Evolutionary conservation across 2,797 vertebrate species (phyloP), one percentile per base, ranked within the genome.

Genomic region (Galago senegalensis): DNA sequence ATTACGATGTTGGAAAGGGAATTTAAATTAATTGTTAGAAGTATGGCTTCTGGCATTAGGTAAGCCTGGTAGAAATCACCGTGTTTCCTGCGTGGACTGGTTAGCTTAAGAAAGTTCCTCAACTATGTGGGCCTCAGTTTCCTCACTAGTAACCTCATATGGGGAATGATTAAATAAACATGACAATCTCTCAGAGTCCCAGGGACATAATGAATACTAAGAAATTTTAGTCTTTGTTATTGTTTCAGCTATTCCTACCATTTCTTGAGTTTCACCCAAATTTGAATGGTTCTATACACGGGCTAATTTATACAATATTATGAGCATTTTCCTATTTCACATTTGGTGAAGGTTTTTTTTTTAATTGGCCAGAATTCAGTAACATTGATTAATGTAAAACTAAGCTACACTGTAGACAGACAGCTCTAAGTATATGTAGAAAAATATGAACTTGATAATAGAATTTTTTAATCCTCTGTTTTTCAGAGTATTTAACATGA

Each of bases 11-110:
- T 75, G 23, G 20, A 69, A 87, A 63, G 4, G 21, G 13, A 43
- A 27, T 91, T 88, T 85, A 92, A 82, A 67, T 61, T 56, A 63
- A 58, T 49, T 49, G 34, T 58, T 80, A 58, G 63, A 92, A 84
- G 29, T 31, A 43, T 34, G 10, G 25, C 21, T 60, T 88, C 29
- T 82, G 3, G 31, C 8, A 61, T 77, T 72, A 67, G 29, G 61
- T 58, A 76, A 56, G 25, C 31, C 29, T 76, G 2, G 2, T 23
- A 69, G 21, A 65, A 49, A 70, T n/a, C 29, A 63, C 16, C 23
- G 14, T 40, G 75, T 31, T 69, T 5, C 6, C 20, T 8, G 53
- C 63, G 37, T 34, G 25, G 5, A 77, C 21, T 86, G 21, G 31
- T 34, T 5, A 60, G 8, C 43, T 81, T 70, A 80, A 43, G 63